Evolutionary conservation across 1,140 invertebrate genomes (phyloP).

Genomic region (Apolygus lucorum): DNA sequence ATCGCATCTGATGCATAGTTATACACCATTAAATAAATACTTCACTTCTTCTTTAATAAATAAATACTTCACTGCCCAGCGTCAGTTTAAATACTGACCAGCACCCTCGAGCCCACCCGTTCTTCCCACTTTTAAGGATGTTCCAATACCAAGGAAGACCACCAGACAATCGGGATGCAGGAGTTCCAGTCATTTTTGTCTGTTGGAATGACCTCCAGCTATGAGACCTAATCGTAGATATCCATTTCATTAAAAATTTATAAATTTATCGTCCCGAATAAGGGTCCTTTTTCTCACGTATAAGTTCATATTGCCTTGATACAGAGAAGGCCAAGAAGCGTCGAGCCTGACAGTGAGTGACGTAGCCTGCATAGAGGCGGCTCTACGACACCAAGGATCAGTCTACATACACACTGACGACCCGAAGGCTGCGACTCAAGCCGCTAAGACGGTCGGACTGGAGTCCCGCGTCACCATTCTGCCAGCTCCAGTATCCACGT

Average conservation of each 20-base stretch:
- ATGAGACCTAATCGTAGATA: not conserved
- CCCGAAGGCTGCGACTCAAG: not conserved
- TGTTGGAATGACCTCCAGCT: too few relatives aligned
- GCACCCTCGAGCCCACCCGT: too few relatives aligned
- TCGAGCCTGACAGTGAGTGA: not conserved
- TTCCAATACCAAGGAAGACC: too few relatives aligned
- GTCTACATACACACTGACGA: not conserved
- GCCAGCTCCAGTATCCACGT: not conserved
- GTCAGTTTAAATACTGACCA: too few relatives aligned
- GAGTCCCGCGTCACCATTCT: not conserved
- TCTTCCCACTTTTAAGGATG: too few relatives aligned
- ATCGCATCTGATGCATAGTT: too few relatives aligned
- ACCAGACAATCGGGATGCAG: too few relatives aligned
- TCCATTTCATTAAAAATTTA: not conserved
- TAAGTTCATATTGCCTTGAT: not conserved
- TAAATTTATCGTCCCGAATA: too few relatives aligned
- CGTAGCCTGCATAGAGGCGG: not conserved
- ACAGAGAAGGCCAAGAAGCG: not conserved
- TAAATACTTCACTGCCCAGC: too few relatives aligned
- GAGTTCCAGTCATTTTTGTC: too few relatives aligned
- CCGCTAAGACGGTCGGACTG: not conserved
- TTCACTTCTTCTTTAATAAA: too few relatives aligned
- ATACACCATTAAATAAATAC: too few relatives aligned
- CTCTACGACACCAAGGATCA: not conserved
- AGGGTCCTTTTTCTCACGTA: not conserved